Base-by-base conservation (phyloP, 2,113 vertebrate genomes). In the Terrapene triunguis region DNA sequence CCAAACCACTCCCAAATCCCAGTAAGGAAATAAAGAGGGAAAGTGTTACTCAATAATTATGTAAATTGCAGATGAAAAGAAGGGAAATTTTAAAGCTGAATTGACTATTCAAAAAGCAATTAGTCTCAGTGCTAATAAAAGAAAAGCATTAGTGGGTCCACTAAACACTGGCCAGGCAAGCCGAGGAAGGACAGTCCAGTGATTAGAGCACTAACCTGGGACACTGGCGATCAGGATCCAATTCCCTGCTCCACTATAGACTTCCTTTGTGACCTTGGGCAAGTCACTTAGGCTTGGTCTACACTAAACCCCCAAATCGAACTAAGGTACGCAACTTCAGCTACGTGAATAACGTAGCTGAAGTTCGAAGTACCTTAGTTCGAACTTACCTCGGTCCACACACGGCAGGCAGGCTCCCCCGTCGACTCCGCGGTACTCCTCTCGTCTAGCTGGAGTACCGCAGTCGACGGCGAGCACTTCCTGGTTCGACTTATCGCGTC, bases 11-110 rank as follows among this genome's bases (percentile, higher is more conserved):
- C 96, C 96, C 95, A 95, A 78, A 69, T 42, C 62, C 2, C 0
- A 22, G 85, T 88, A 90, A 79, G 93, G 93, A 93, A 95, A 92
- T 2, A 0, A 54, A 13, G 10, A 32, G 82, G 82, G 48, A 87
- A 85, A 80, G 0, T 96, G 90, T 97, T 97, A 91, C 85, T 78
- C 86, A 51, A 92, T 27, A 27, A 44, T 90, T 91, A 96, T 95
- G 94, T 83, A 97, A 97, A 97, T 97, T 82, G 42, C 2, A 42
- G 90, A 74, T 47, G 85, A 91, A 55, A 90, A 84, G n/a, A 95
- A 87, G 48, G 80, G 90, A 72, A 72, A 50, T 95, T 94, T 95
- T 17, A 90, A 57, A 86, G 91, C 83, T 16, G 80, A 82, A 47
- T 10, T 72, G 65, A 72, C 17, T 69, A 72, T 74, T 84, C 35